Percentiles rank a stretch among this genome's conserved stretches.
Evolutionary conservation across 2,113 vertebrate species (phyloP).

Genomic region (Lampris incognitus): DNA sequence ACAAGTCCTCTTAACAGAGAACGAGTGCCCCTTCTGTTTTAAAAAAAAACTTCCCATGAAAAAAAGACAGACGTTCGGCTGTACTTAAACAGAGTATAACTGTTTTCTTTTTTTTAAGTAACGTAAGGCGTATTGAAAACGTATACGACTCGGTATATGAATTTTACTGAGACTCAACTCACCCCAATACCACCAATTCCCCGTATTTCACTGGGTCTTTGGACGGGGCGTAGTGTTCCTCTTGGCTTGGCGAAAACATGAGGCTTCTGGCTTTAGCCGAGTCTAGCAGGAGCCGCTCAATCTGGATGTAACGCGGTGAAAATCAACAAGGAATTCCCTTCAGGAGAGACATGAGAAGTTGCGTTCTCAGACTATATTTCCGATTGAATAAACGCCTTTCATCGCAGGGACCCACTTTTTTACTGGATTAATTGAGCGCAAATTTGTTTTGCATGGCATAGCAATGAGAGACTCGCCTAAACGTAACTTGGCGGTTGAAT

Average conservation of each 20-base stretch:
- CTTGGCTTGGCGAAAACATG: constrained; percentile 94
- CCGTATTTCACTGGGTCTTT: constrained; percentile 96
- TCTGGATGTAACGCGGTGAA: constrained; percentile 39
- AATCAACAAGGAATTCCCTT: constrained; percentile 50
- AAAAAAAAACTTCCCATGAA: no score
- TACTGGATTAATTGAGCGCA: constrained; percentile 35
- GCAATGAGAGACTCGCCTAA: constrained; percentile 26
- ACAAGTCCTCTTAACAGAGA: no score
- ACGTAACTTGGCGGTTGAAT: constrained; percentile 75
- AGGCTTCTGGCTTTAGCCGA: constrained; percentile 74
- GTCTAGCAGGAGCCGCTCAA: constrained; percentile 55
- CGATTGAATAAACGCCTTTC: background rate
- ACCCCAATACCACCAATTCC: constrained; percentile 95
- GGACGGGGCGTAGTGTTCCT: constrained; percentile 91
- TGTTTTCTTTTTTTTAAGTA: no score
- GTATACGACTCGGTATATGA: background rate
- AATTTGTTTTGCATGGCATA: constrained; percentile 68
- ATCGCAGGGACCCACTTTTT: constrained; percentile 5
- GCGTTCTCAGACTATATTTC: constrained; percentile 59
- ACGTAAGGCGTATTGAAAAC: no score
- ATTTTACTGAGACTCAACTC: constrained; percentile 68
- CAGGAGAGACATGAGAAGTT: constrained; percentile 46
- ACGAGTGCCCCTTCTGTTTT: no score
- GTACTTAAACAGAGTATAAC: no score
- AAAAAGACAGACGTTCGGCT: no score